A percentile compares a stretch with the other conserved stretches of the same genome.
These are phyloP conservation scores for Melipona beecheii DNA, from an alignment of 2,888 invertebrate species.

Conservation along the genomic window DNA sequence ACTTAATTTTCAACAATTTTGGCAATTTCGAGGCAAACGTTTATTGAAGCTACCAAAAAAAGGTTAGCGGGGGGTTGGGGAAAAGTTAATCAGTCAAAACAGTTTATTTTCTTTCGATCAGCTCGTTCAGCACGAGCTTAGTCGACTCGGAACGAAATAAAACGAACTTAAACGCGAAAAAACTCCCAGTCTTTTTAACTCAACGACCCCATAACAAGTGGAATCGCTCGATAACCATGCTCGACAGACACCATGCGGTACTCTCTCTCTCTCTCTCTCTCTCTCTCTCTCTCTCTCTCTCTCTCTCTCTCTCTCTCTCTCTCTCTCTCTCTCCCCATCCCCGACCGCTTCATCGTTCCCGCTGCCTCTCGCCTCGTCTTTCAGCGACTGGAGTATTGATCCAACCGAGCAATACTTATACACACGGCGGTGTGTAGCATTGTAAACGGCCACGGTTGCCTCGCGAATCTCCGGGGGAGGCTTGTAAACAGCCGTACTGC, in stretches of 20 bases:
- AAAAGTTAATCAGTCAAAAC: background rate
- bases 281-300: slow-evolving; percentile 19
- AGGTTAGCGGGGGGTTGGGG: too few relatives aligned
- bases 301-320: slow-evolving; percentile 14
- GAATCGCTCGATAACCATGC: slow-evolving; percentile 56
- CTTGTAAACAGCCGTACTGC: slow-evolving; percentile 1
- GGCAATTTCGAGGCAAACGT: too few relatives aligned
- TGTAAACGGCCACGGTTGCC: slow-evolving; percentile 38
- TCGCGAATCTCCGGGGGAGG: slow-evolving; percentile 25
- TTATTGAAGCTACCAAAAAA: too few relatives aligned
- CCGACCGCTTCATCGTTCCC: background rate
- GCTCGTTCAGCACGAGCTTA: background rate
- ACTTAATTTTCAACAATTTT: background rate
- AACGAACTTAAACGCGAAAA: background rate
- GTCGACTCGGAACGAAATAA: background rate
- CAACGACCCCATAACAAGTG: slow-evolving; percentile 30
- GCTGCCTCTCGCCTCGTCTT: slow-evolving; percentile 45
- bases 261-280: slow-evolving; percentile 30
- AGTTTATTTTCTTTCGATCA: background rate
- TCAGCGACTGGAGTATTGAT: slow-evolving; percentile 58
- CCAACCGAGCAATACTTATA: slow-evolving; percentile 52
- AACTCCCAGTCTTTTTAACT: slow-evolving; percentile 10
- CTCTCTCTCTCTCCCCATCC: background rate
- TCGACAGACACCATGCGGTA: slow-evolving; percentile 48
- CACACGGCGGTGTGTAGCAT: slow-evolving; percentile 37